These are phyloP conservation scores for Chorisops tibialis DNA, from an alignment of 2,888 invertebrate genomes.

Conservation along the genomic window DNA sequence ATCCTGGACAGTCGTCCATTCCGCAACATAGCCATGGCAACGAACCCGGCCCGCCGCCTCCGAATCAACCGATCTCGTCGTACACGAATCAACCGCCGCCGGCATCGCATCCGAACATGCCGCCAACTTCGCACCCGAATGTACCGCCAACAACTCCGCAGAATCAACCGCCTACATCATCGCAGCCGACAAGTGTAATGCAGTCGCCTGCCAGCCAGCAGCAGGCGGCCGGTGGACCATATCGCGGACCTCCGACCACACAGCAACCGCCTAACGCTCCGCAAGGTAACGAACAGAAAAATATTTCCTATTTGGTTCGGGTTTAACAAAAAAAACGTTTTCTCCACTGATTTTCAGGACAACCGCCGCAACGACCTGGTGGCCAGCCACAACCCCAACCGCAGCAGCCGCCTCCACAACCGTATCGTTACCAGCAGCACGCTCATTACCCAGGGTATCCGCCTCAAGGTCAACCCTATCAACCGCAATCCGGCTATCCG, in stretches of 20 bases:
- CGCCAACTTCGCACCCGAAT: conserved; percentile 27
- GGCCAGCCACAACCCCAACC: conserved; percentile 55
- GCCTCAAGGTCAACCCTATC: conserved; percentile 57
- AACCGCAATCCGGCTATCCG: conserved; percentile 60
- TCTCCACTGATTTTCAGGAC: conserved; percentile 42
- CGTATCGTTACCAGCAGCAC: conserved; percentile 57
- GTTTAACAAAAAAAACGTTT: no score
- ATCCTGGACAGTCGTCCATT: conserved; percentile 45
- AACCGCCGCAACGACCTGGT: conserved; percentile 56
- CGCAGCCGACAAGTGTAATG: conserved; percentile 22
- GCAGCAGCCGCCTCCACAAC: conserved; percentile 57
- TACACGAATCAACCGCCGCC: conserved; percentile 38
- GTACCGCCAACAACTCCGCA: conserved; percentile 24
- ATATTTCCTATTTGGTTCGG: not conserved
- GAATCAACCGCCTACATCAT: conserved; percentile 24
- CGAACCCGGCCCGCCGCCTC: conserved; percentile 45
- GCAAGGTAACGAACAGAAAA: conserved; percentile 34
- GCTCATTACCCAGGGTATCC: conserved; percentile 56
- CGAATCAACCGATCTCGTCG: conserved; percentile 37
- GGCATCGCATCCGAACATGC: conserved; percentile 28
- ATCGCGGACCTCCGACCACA: conserved; percentile 39
- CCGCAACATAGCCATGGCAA: conserved; percentile 50
- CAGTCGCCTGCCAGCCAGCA: conserved; percentile 22
- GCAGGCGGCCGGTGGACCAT: conserved; percentile 23
- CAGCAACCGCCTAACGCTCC: conserved; percentile 43